phyloP scores from a whole-genome alignment of 53 echinoderm and acorn worm genomes.

The Holothuria leucospilota region DNA sequence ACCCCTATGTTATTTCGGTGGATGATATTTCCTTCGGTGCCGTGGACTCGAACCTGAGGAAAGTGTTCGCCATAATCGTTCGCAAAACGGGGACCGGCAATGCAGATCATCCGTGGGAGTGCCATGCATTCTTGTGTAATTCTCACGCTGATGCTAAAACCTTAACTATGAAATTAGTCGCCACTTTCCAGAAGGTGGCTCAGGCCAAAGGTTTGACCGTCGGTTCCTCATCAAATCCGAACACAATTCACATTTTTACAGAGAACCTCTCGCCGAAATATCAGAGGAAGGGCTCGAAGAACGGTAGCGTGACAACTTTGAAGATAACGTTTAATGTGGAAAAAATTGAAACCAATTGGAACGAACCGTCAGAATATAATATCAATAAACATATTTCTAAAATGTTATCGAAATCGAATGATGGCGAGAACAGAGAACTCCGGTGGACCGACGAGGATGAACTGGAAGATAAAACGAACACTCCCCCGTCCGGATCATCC shows the following conservation, averaged over 20 bases:
- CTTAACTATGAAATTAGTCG: slow-evolving; percentile 27
- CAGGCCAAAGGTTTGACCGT: slow-evolving; percentile 5
- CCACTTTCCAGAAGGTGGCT: slow-evolving; percentile 39
- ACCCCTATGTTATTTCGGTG: not conserved
- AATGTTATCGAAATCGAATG: not conserved
- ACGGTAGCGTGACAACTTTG: slow-evolving; percentile 37
- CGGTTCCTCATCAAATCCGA: not conserved
- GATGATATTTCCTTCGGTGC: slow-evolving; percentile 49
- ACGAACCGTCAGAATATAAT: slow-evolving; percentile 14
- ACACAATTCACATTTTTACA: slow-evolving; percentile 37
- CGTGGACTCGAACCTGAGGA: slow-evolving; percentile 10
- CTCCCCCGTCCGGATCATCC: slow-evolving; percentile 5
- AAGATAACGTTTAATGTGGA: slow-evolving; percentile 45
- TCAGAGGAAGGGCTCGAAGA: not conserved
- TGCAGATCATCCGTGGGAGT: slow-evolving; percentile 15
- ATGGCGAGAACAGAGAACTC: not conserved
- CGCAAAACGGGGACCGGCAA: not conserved
- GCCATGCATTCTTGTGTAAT: slow-evolving; percentile 44
- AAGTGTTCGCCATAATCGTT: slow-evolving; percentile 27
- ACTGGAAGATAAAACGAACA: not conserved
- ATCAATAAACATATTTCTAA: slow-evolving; percentile 32
- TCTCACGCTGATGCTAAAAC: slow-evolving; percentile 38
- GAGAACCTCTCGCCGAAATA: slow-evolving; percentile 14
- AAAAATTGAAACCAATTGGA: slow-evolving; percentile 14
- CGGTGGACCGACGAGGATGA: not conserved